phyloP scores from a whole-genome alignment of 2,888 invertebrate genomes.

The Tolmerus cingulatus region DNA sequence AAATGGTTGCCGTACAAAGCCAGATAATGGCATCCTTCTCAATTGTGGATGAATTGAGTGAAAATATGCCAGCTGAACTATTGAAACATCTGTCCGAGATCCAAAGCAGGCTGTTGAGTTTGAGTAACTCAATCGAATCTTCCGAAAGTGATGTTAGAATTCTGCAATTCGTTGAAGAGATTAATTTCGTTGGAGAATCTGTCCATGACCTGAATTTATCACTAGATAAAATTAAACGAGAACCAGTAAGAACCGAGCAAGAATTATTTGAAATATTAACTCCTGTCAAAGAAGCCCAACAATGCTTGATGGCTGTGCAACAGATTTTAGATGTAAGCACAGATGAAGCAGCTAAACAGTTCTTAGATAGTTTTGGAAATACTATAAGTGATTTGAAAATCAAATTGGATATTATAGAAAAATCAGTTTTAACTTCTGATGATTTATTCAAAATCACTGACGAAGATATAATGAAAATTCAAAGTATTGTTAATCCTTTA shows the following conservation, averaged over 20 bases:
- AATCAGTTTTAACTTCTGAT: neutral
- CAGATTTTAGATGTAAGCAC: conserved; percentile 55
- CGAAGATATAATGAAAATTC: conserved; percentile 53
- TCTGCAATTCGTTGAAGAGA: conserved; percentile 47
- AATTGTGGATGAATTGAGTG: conserved; percentile 40
- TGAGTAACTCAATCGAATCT: conserved; percentile 45
- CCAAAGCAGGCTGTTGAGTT: conserved; percentile 38
- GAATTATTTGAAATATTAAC: conserved; percentile 51
- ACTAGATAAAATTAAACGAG: neutral
- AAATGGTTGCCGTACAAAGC: conserved; percentile 41
- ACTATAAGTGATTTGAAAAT: conserved; percentile 38
- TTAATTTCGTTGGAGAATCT: conserved; percentile 50
- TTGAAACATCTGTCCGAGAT: conserved; percentile 15
- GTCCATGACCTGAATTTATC: conserved; percentile 52
- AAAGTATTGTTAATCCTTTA: conserved; percentile 54
- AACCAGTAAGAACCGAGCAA: neutral
- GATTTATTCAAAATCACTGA: conserved; percentile 25
- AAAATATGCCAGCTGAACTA: conserved; percentile 6
- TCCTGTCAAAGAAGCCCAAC: conserved; percentile 57
- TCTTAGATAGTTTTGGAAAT: conserved; percentile 21
- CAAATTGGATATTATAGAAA: conserved; percentile 42
- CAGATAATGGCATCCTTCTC: conserved; percentile 40
- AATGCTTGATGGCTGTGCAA: conserved; percentile 51
- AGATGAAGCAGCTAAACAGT: conserved; percentile 32
- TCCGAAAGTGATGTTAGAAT: conserved; percentile 27